Percentiles rank a stretch among this genome's conserved stretches.
Conservation (phyloP, 2,888 invertebrate genomes). For the Nemoura dubitans region DNA sequence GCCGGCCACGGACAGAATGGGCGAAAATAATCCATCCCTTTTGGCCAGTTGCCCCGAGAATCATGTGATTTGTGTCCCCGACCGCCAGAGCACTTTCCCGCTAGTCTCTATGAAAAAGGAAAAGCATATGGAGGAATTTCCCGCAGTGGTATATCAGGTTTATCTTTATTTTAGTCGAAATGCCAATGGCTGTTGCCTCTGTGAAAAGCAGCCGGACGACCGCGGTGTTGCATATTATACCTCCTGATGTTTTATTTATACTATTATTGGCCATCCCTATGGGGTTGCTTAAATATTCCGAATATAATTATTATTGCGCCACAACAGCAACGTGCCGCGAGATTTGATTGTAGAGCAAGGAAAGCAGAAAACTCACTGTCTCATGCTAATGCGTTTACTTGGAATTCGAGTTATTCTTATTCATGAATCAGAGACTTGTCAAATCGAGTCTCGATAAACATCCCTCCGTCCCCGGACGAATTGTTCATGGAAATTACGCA, state of each 20-base stretch:
- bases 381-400: background rate
- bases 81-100: background rate
- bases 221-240: background rate
- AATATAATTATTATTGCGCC: constrained; percentile 7
- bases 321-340: background rate
- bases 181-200: too few relatives aligned
- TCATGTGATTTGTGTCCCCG: constrained; percentile 14
- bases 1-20: background rate
- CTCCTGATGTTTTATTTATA: background rate
- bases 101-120: background rate
- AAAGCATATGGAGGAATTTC: background rate
- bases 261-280: background rate
- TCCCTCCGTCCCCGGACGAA: background rate
- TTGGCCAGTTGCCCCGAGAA: background rate
- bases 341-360: background rate
- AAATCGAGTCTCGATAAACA: background rate
- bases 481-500: background rate
- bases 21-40: background rate
- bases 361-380: constrained; percentile 25
- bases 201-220: too few relatives aligned
- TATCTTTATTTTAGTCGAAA: too few relatives aligned
- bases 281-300: background rate
- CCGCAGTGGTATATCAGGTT: too few relatives aligned
- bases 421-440: background rate
- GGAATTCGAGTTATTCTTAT: background rate